Percentiles rank a stretch among this genome's conserved stretches.
Conservation (phyloP, 1,140 invertebrate genomes). For the Tetramorium alpestre region DNA sequence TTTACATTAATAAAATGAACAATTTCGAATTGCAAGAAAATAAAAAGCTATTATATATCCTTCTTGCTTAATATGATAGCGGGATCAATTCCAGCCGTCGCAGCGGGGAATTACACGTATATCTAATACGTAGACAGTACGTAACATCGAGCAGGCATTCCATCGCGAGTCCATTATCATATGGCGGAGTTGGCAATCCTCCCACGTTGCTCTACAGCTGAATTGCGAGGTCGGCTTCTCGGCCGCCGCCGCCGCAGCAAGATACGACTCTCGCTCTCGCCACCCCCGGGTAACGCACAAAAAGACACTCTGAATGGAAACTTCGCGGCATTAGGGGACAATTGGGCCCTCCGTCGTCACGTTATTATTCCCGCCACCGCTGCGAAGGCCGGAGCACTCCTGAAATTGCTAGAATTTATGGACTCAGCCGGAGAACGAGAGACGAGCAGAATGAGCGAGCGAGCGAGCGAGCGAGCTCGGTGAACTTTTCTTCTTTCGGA, state of each 20-base stretch:
- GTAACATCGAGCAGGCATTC: conserved; percentile 64
- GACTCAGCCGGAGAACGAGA: conserved; percentile 59
- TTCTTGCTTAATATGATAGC: not conserved
- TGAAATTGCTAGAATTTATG: conserved; percentile 77
- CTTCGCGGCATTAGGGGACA: conserved; percentile 77
- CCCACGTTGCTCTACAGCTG: conserved; percentile 69
- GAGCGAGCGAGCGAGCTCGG: conserved; percentile 53
- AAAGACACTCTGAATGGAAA: conserved; percentile 77
- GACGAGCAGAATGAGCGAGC: conserved; percentile 35
- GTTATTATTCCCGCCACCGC: conserved; percentile 75
- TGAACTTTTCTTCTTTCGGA: conserved; percentile 71
- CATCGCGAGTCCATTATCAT: conserved; percentile 74
- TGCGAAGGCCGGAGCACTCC: conserved; percentile 65
- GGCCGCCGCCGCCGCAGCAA: conserved; percentile 63
- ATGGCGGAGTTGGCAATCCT: conserved; percentile 74
- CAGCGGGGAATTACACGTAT: conserved; percentile 16
- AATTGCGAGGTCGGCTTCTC: conserved; percentile 73
- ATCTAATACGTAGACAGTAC: conserved; percentile 53
- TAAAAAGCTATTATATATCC: not conserved
- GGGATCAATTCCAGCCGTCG: conserved; percentile 8
- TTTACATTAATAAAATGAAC: not conserved
- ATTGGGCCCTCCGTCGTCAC: conserved; percentile 75
- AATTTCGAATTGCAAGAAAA: not conserved
- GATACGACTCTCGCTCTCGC: conserved; percentile 75
- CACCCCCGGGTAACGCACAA: conserved; percentile 73